Evolutionary conservation across 2,888 invertebrate species (phyloP).

Genomic region (Podotricha telesiphe): DNA sequence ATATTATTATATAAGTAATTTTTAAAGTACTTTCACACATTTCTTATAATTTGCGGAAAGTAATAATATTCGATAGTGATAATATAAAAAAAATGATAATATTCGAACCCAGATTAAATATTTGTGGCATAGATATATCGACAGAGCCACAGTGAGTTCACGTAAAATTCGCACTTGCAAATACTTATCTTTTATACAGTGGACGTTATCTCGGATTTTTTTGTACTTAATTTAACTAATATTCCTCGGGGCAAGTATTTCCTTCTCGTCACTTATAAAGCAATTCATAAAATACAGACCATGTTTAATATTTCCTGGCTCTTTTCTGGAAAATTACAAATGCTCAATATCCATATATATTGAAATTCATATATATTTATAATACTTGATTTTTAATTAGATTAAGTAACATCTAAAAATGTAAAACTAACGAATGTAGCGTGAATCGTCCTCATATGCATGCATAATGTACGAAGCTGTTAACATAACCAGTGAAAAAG

Average conservation of each 20-base stretch:
- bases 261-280: conserved; percentile 15
- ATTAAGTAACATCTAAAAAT: background rate
- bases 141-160: background rate
- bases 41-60: too few species aligned
- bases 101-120: background rate
- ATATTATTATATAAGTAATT: too few species aligned
- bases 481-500: too few species aligned
- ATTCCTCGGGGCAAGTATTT: conserved; percentile 30
- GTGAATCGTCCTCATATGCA: too few species aligned
- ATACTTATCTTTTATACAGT: conserved; percentile 7
- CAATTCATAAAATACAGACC: conserved; percentile 35
- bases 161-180: background rate
- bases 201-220: conserved; percentile 8
- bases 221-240: conserved; percentile 28
- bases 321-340: background rate
- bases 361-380: background rate
- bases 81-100: too few species aligned
- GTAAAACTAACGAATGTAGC: background rate
- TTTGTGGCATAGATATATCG: background rate
- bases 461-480: too few species aligned
- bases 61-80: too few species aligned
- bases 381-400: background rate
- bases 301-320: conserved; percentile 18
- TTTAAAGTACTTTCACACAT: too few species aligned
- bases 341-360: background rate